Evolutionary conservation across 1,140 invertebrate genomes (phyloP), one percentile per base, ranked within the genome.

Genomic region (Coenobita brevimanus): DNA sequence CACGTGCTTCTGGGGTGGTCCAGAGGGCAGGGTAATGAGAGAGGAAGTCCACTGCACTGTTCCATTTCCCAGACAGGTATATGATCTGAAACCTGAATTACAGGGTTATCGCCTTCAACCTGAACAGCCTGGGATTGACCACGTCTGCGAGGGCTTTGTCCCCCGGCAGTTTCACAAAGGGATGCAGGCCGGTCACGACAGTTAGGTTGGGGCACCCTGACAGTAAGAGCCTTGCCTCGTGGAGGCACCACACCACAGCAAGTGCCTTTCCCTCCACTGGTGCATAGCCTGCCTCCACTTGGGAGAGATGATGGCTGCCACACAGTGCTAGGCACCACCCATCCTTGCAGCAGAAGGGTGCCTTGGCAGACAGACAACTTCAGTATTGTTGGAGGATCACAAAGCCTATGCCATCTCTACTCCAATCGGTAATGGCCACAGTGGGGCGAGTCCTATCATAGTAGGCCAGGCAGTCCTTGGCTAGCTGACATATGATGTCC

Each of bases 31-130:
- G 54, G 54, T 13, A 57, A n/a, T n/a, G n/a, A n/a, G n/a, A n/a
- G n/a, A n/a, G n/a, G n/a, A n/a, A n/a, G n/a, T n/a, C n/a, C n/a
- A n/a, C n/a, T n/a, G n/a, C n/a, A n/a, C n/a, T n/a, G n/a, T n/a
- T n/a, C n/a, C n/a, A n/a, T n/a, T n/a, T n/a, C n/a, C 73, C 33
- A 6, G 73, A 3, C 13, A 76, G 17, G n/a, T 76, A 62, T 13
- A 27, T 76, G 33, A 76, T 36, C n/a, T n/a, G n/a, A 62, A 76
- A 76, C 13, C 33, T 41, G n/a, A n/a, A n/a, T n/a, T n/a, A n/a
- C n/a, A n/a, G n/a, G n/a, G n/a, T 57, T 4, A n/a, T 62, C 1
- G 21, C 57, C 57, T 62, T 62, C 57, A 62, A 62, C 1, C 17
- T 1, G 4, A 62, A 4, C 17, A 62, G 57, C 4, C 57, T 62